phyloP scores from a whole-genome alignment of 2,888 invertebrate genomes.

The Sepioteuthis lessoniana region DNA sequence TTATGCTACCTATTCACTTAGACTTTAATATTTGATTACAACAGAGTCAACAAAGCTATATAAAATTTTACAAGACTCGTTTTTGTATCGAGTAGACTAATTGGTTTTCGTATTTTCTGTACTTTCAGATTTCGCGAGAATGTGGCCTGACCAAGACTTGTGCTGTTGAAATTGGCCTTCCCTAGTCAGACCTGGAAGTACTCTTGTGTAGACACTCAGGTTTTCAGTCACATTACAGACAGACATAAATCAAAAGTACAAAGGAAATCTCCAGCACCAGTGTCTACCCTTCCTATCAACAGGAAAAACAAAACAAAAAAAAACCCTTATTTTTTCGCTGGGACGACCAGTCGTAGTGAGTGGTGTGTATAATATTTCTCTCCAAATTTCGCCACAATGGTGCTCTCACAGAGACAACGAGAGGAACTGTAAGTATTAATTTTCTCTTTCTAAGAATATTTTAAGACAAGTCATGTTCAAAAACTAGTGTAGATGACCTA shows the following conservation, averaged over 20 bases:
- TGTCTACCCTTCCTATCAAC: not conserved
- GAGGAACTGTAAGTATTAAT: conserved; percentile 95
- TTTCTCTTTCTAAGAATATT: no score
- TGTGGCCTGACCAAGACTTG: conserved; percentile 45
- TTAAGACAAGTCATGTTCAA: no score
- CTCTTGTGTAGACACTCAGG: not conserved
- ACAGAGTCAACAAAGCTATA: no score
- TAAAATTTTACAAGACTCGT: no score
- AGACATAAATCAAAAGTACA: not conserved
- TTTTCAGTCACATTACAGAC: conserved; percentile 16
- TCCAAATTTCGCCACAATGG: conserved; percentile 84
- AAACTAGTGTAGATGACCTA: no score
- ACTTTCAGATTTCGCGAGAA: conserved; percentile 43
- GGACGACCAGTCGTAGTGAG: conserved; percentile 24
- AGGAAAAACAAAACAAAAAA: not conserved
- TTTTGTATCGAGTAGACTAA: no score
- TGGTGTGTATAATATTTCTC: conserved; percentile 34
- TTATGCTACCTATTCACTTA: no score
- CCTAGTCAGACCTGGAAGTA: conserved; percentile 16
- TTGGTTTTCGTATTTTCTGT: not conserved
- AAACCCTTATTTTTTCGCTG: conserved; percentile 3
- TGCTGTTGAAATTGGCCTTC: conserved; percentile 33
- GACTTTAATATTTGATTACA: no score
- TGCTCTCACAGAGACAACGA: conserved; percentile 98
- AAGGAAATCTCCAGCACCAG: conserved; percentile 8